Conservation (phyloP, 2,888 invertebrate genomes). For the Chromoteleia sp. region DNA sequence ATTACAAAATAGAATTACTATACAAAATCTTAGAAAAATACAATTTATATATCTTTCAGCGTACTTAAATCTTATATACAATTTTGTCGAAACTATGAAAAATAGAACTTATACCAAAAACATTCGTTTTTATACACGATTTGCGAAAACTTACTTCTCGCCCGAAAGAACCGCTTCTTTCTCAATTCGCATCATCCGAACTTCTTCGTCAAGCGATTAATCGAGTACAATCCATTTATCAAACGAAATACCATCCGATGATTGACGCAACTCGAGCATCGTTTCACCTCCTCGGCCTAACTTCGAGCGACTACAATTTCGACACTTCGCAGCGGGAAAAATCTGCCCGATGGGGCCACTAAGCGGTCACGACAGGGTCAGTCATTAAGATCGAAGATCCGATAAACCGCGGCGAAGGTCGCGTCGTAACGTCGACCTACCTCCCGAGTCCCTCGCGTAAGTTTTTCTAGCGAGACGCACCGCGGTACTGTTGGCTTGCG, state of each 20-base stretch:
- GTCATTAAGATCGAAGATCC: slow-evolving; percentile 40
- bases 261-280: not conserved
- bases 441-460: slow-evolving; percentile 19
- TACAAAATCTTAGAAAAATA: too few relatives aligned
- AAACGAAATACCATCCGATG: slow-evolving; percentile 5
- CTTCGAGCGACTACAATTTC: slow-evolving; percentile 1
- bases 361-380: slow-evolving; percentile 7
- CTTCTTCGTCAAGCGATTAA: not conserved
- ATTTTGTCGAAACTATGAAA: too few relatives aligned
- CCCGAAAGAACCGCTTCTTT: too few relatives aligned
- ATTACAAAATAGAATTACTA: too few relatives aligned
- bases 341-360: not conserved
- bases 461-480: slow-evolving; percentile 40
- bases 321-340: slow-evolving; percentile 28
- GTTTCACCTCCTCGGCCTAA: too few relatives aligned
- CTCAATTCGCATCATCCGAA: too few relatives aligned
- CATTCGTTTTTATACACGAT: too few relatives aligned
- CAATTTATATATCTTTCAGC: too few relatives aligned
- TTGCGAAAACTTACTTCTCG: too few relatives aligned
- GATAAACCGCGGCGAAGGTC: slow-evolving; percentile 55
- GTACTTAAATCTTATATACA: too few relatives aligned
- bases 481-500: slow-evolving; percentile 20
- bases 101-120: too few relatives aligned
- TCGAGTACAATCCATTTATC: not conserved
- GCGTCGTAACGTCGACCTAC: slow-evolving; percentile 32